Evolutionary conservation across 2,113 vertebrate species (phyloP).

Genomic region (Zapus hudsonius): DNA sequence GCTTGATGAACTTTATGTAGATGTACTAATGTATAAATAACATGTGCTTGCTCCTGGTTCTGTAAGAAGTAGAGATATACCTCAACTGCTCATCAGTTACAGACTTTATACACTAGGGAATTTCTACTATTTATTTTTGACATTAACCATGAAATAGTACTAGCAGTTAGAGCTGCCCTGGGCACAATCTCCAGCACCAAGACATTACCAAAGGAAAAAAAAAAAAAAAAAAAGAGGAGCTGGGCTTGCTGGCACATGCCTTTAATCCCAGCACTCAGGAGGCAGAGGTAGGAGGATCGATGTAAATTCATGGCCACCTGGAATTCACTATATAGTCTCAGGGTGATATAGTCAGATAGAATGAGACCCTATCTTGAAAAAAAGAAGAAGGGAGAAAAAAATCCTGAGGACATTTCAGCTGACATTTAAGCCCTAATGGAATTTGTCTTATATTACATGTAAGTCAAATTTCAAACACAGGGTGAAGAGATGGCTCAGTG

Average conservation of each 20-base stretch:
- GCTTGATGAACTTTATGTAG: slow-evolving; percentile 27
- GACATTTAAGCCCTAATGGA: not conserved
- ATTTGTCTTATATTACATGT: not conserved
- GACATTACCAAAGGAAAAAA: not conserved
- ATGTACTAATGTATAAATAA: slow-evolving; percentile 62
- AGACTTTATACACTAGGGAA: not conserved
- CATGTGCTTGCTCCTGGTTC: not conserved
- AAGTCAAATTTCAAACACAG: not conserved
- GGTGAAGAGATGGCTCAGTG: too few relatives aligned
- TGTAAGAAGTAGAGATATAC: not conserved
- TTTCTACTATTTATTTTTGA: not conserved
- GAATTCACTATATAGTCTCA: too few relatives aligned
- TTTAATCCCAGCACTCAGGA: too few relatives aligned
- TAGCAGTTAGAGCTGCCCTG: not conserved
- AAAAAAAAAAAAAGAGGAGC: not conserved
- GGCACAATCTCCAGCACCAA: not conserved
- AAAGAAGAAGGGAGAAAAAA: not conserved
- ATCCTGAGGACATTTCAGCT: not conserved
- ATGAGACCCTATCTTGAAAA: too few relatives aligned
- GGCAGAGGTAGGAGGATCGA: too few relatives aligned
- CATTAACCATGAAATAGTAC: not conserved
- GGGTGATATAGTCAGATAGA: too few relatives aligned
- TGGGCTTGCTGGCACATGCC: too few relatives aligned
- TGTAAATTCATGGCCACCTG: too few relatives aligned
- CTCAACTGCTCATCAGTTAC: not conserved